Evolutionary conservation across 2,888 invertebrate genomes (phyloP), one percentile per base, ranked within the genome.

Genomic region (Dysmachus trigonus): DNA sequence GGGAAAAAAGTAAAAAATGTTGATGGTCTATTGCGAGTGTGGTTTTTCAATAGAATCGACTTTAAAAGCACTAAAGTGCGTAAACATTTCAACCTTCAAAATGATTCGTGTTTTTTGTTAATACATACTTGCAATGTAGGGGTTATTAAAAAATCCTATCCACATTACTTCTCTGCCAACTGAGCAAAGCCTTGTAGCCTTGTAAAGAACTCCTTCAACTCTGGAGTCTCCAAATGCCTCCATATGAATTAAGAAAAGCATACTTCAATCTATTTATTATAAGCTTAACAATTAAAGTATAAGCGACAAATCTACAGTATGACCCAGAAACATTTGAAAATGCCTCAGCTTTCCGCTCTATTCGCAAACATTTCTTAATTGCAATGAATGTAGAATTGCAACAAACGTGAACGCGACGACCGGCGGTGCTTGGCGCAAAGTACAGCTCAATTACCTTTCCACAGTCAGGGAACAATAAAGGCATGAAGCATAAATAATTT

Each of bases 401-500:
- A 3, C 62, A 62, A 47, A 62, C 27, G 62, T 27, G 18, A 27
- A 27, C 27, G 22, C 62, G 22, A n/a, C n/a, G n/a, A n/a, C n/a
- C n/a, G n/a, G n/a, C n/a, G n/a, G n/a, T n/a, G 27, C 22, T 22
- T 22, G 62, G 27, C 62, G 62, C 27, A 18, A 22, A 51, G 51
- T 18, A 62, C 22, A 62, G 62, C 62, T 31, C 73, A 73, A 73
- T 73, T 73, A 73, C 47, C 79, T 79, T 51, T 51, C 47, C 47
- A 15, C 51, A 79, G 47, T 31, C 47, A 41, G 35, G 73, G 35
- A 73, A 33, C 73, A 79, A 47, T 79, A 79, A 47, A 79, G 79
- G 51, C 47, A 51, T 79, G 47, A 79, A 79, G 79, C 79, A 79
- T 79, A 79, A 47, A 79, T 27, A 79, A 79, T 47, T 79, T 79